Conservation (phyloP, 2,113 vertebrate genomes). For the Heliornis fulica region DNA sequence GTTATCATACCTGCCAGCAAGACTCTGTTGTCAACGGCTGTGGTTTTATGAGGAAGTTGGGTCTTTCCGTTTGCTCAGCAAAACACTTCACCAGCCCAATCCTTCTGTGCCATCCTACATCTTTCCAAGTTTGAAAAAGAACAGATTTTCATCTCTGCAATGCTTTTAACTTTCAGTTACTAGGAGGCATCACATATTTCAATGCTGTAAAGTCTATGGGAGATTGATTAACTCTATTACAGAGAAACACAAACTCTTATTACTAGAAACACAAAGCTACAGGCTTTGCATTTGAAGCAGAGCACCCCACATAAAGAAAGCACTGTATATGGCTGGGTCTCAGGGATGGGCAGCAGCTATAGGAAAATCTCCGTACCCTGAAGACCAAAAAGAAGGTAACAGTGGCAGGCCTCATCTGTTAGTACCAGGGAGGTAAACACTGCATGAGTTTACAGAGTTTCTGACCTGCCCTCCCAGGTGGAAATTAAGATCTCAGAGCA, state of each 20-base stretch:
- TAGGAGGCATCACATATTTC: background rate
- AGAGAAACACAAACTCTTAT: background rate
- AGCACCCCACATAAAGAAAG: background rate
- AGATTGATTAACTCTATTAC: background rate
- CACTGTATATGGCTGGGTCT: fast-evolving
- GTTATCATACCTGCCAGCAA: background rate
- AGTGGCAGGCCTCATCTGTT: fast-evolving
- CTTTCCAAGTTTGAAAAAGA: background rate
- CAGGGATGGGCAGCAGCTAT: background rate
- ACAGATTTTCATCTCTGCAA: background rate
- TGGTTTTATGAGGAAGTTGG: background rate
- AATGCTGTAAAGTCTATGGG: background rate
- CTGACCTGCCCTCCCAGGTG: background rate
- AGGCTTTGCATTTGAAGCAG: background rate
- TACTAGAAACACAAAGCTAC: background rate
- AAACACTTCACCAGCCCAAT: background rate
- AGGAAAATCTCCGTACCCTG: background rate
- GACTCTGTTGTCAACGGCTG: background rate
- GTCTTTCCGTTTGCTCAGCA: background rate
- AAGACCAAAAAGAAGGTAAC: background rate
- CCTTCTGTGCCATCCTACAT: background rate
- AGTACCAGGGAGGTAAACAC: background rate
- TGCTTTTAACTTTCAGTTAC: background rate
- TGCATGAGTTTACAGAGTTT: fast-evolving
- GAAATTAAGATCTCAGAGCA: background rate